Percentiles rank a stretch among this genome's conserved stretches.
Conservation (phyloP, 2,113 vertebrate genomes). For the Aepyceros melampus region DNA sequence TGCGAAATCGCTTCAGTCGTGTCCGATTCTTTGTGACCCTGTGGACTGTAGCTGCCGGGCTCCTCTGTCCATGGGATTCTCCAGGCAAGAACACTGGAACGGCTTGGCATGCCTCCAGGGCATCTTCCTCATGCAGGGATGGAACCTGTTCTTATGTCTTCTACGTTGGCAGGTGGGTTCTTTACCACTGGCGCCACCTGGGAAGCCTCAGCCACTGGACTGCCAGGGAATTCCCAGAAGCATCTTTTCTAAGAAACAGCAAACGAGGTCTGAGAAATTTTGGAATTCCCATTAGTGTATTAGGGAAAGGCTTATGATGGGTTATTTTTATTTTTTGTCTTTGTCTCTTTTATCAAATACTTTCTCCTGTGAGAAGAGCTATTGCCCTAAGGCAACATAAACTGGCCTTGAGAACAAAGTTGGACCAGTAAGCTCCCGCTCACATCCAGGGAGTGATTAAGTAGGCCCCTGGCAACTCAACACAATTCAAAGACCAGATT, state of each 20-base stretch:
- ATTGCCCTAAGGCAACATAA: slow-evolving; percentile 3
- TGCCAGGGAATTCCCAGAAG: neutral
- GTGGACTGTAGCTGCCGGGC: neutral
- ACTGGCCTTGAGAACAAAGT: slow-evolving; percentile 18
- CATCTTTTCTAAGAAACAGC: neutral
- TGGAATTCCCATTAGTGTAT: neutral
- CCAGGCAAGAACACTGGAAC: neutral
- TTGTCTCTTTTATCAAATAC: neutral
- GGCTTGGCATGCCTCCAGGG: neutral
- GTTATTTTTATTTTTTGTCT: neutral
- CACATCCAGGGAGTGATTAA: slow-evolving; percentile 46
- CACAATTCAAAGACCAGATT: slow-evolving; percentile 24
- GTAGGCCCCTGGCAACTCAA: neutral
- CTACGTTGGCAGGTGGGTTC: neutral
- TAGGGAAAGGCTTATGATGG: neutral
- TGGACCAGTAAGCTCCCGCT: neutral
- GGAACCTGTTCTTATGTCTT: neutral
- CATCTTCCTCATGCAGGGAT: neutral
- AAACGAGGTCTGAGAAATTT: neutral
- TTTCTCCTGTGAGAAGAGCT: slow-evolving; percentile 6
- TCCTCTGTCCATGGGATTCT: neutral
- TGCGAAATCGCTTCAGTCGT: accelerated
- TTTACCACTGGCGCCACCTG: neutral
- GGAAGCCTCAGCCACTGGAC: neutral
- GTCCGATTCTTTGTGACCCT: neutral